Base-by-base conservation (phyloP, 2,113 vertebrate genomes). In the Ammodytes dubius region DNA sequence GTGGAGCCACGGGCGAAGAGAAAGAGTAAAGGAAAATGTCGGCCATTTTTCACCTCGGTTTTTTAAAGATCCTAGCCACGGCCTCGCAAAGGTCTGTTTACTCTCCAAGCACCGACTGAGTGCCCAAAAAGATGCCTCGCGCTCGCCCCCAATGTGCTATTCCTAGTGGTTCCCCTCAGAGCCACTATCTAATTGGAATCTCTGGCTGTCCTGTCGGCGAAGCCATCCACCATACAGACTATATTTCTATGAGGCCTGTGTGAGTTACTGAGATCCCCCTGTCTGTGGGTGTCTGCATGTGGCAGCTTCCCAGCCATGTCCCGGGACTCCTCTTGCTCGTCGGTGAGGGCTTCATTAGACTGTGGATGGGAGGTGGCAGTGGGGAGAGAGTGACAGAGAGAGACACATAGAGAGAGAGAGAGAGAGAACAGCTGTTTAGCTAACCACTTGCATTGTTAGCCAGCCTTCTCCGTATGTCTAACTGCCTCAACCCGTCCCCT, bases 341-440 rank as follows among this genome's bases (percentile, higher is more conserved):
- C 63, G 84, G 89, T 94, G 92, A 95, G 91, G 92, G 94, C 93
- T 96, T 95, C 95, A 95, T 96, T 95, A 96, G 92, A 27, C 79
- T 42, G 54, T 78, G 59, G 87, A 93, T 92, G 91, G 91, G 92
- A 91, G 92, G 93, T 88, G 92, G 90, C 89, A 87, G 83, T 83
- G 87, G 91, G 81, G 91, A 89, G 85, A 84, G 93, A 95, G 27
- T 1, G 27, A 27, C 27, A 27, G 27, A 27, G 27, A 27, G 27
- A 27, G 27, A 27, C 27, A 27, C 27, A 27, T 27, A 27, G 27
- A 27, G 27, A 27, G 27, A 27, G 27, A 27, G 27, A 88, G 91
- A 82, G 91, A 89, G 85, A 84, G 93, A 95, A 94, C 95, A 96
- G 94, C 94, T 96, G 95, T 94, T 95, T 93, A 94, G 94, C 92